phyloP scores from a whole-genome alignment of 2,888 invertebrate species.

The Ornithoptera alexandrae region DNA sequence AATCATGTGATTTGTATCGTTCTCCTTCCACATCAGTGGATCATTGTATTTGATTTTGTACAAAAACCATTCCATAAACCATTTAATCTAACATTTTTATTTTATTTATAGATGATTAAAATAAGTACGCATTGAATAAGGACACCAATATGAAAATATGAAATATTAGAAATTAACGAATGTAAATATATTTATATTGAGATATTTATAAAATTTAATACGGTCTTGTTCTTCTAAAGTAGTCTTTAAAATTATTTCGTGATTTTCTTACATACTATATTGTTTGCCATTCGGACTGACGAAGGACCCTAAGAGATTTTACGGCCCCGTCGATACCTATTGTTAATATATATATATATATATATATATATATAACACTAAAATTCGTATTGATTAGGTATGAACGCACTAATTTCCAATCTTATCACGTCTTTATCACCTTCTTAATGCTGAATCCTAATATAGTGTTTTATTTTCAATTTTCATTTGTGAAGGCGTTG shows the following conservation, averaged over 20 bases:
- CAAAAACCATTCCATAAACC: constrained; percentile 78
- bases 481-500: constrained; percentile 24
- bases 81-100: constrained; percentile 64
- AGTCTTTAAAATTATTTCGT: constrained; percentile 66
- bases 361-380: constrained; percentile 38
- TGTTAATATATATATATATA: constrained; percentile 46
- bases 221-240: constrained; percentile 77
- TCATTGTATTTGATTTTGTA: constrained; percentile 74
- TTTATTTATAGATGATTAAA: constrained; percentile 66
- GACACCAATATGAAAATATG: constrained; percentile 76
- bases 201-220: constrained; percentile 79
- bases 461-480: constrained; percentile 29
- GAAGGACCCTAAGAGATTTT: constrained; percentile 41
- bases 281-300: constrained; percentile 38
- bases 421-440: constrained; percentile 45
- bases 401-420: constrained; percentile 57
- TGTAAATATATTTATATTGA: constrained; percentile 80
- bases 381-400: constrained; percentile 53
- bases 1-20: constrained; percentile 65
- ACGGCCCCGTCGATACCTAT: constrained; percentile 53
- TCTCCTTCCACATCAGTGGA: constrained; percentile 66
- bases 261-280: constrained; percentile 46
- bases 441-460: constrained; percentile 49
- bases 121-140: constrained; percentile 75
- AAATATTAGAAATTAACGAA: constrained; percentile 68